Conservation (phyloP, 1,140 invertebrate genomes). For the Babylonia areolata region DNA sequence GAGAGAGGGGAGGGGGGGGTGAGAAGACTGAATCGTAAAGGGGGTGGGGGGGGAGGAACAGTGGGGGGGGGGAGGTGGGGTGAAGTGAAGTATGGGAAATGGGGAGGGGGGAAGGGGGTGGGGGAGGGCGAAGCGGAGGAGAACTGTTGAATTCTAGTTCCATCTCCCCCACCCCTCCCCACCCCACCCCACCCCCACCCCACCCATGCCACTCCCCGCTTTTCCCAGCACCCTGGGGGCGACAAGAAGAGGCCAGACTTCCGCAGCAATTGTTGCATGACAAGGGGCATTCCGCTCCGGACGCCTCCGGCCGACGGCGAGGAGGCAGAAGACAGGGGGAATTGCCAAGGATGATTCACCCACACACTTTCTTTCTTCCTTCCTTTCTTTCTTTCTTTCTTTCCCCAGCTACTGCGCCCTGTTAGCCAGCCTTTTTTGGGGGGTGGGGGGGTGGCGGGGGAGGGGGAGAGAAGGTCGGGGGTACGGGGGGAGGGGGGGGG, state of each 20-base stretch:
- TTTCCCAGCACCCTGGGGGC: neutral
- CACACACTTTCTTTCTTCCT: neutral
- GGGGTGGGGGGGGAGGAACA: no score
- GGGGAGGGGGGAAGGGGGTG: neutral
- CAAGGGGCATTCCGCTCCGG: conserved; percentile 2
- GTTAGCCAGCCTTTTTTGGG: no score
- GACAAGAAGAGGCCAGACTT: neutral
- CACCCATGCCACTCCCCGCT: neutral
- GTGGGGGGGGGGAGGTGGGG: neutral
- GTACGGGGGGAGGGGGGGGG: no score
- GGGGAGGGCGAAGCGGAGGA: neutral
- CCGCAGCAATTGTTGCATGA: neutral
- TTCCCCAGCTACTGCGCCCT: no score
- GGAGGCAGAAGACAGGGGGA: neutral
- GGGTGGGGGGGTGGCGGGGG: no score
- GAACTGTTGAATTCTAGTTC: neutral
- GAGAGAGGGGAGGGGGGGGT: no score
- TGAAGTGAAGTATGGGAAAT: neutral
- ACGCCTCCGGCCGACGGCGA: neutral
- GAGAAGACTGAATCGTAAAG: no score
- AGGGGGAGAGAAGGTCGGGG: no score
- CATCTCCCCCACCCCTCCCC: neutral
- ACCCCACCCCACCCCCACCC: no score
- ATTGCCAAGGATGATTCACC: neutral
- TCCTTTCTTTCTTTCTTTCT: no score